Evolutionary conservation across 2,888 invertebrate species (phyloP), one percentile per base, ranked within the genome.

Genomic region (Apodemia hepburni): DNA sequence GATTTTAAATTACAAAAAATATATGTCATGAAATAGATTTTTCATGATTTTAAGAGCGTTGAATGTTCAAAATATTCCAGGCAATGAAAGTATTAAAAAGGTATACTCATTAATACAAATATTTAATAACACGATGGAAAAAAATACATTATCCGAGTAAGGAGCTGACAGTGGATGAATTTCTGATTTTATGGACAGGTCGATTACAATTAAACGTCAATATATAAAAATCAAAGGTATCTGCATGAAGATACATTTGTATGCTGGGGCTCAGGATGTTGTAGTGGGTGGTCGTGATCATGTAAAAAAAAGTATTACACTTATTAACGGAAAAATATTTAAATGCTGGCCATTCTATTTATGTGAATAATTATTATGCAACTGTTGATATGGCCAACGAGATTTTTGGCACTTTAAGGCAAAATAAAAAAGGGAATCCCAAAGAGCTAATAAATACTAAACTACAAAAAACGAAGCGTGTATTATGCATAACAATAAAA

Each of bases 321-420:
- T 51, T 64, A 61, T 63, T 67, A 47, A 64, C 61, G 22, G 58
- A 60, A 59, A 62, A 64, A 54, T 67, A 66, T 62, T 57, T 62
- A 61, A 62, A 68, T 61, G 60, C 57, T 60, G 64, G 67, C 49
- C 65, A 67, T 51, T 64, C 65, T 47, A 57, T 67, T 49, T 68
- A 66, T 65, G 63, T 66, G 17, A 49, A 67, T 45, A 66, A 67
- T 62, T 67, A 61, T 64, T 68, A 68, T 64, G 29, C 64, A 38
- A 67, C 64, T 63, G 64, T 67, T 58, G 68, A 54, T 64, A 65
- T 67, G 57, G 62, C 68, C 54, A 61, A 67, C 27, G 64, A 67
- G 51, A 65, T 59, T 18, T 59, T 59, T 15, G 45, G 59, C 45
- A 45, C 45, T 42, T 61, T 68, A 64, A 58, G 64, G 38, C 59